phyloP scores from a whole-genome alignment of 2,797 vertebrate genomes.

The Cirrhinus molitorella region DNA sequence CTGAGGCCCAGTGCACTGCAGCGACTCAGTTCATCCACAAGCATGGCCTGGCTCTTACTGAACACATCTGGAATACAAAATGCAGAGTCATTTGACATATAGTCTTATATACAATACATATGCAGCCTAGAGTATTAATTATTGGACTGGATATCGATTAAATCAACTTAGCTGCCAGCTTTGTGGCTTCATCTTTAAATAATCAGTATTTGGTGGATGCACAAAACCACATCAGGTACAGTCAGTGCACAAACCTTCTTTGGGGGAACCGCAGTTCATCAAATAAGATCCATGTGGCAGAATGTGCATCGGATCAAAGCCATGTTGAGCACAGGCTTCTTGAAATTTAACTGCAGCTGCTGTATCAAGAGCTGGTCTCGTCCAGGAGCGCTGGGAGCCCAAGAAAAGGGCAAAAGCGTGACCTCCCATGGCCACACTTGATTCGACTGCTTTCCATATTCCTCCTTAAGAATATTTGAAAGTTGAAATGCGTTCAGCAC shows the following conservation, averaged over 20 bases:
- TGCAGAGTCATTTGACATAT: conserved; percentile 17
- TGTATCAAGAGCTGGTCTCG: conserved; percentile 73
- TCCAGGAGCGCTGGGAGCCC: conserved; percentile 83
- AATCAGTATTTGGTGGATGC: neutral
- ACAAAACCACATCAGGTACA: neutral
- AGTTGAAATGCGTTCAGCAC: neutral
- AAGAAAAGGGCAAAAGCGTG: conserved; percentile 81
- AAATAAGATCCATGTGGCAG: conserved; percentile 85
- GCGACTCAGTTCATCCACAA: conserved; percentile 81
- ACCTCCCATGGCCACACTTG: conserved; percentile 75
- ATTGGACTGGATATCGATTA: neutral
- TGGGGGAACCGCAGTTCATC: conserved; percentile 86
- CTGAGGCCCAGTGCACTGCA: conserved; percentile 80
- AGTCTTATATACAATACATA: conserved; percentile 5
- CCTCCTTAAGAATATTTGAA: conserved; percentile 72
- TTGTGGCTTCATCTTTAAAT: conserved; percentile 15
- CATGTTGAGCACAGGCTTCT: conserved; percentile 67
- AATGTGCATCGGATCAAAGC: conserved; percentile 76
- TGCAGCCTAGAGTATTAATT: neutral
- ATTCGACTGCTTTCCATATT: conserved; percentile 82
- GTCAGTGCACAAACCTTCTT: conserved; percentile 72
- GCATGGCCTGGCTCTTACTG: conserved; percentile 80
- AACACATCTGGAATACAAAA: conserved; percentile 75
- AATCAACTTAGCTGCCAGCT: neutral
- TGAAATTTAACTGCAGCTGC: conserved; percentile 75